Base-by-base conservation (phyloP, 2,113 vertebrate species). In the Motacilla alba region DNA sequence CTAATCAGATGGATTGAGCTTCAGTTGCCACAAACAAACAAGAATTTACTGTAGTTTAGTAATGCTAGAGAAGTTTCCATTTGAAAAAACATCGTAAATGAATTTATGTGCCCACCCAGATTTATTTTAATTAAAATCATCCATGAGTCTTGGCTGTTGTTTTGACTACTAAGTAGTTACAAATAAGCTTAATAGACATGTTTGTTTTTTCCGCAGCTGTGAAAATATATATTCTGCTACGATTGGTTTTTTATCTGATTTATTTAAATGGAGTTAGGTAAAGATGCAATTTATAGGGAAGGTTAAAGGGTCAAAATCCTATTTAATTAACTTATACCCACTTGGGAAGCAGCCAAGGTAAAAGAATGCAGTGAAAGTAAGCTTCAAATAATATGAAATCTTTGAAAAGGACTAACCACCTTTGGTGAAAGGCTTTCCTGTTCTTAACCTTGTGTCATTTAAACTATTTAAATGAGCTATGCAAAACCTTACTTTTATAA, bases 231-330 rank as follows among this genome's bases (percentile, higher is more conserved):
- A 85, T 83, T 72, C 80, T 95, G 91, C 77, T 79, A 58, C 58
- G 62, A 96, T 94, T 94, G 74, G 28, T 37, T 97, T 94, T 96
- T 95, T 96, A 94, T 96, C 97, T 94, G 95, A 93, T 98, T 98
- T 97, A 97, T 98, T 97, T 98, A 98, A 97, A 97, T 97, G 93
- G 90, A 95, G 92, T 96, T 94, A 97, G 94, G 96, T 86, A 96
- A 96, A 77, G 72, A 95, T 96, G 80, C 86, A 93, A 95, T 95
- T 85, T 96, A 64, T 91, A 92, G 64, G 49, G 52, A 93, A 89
- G 92, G 96, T 96, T 96, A 97, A 93, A 96, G 83, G 94, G 92
- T 97, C 85, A 69, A 92, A 97, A 98, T 95, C 95, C 89, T 92
- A 77, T 95, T 96, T 97, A 97, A 97, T 97, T 97, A 97, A 94